These are phyloP conservation scores for Dryoscopus gambensis DNA, from an alignment of 2,113 vertebrate genomes.

Conservation along the genomic window DNA sequence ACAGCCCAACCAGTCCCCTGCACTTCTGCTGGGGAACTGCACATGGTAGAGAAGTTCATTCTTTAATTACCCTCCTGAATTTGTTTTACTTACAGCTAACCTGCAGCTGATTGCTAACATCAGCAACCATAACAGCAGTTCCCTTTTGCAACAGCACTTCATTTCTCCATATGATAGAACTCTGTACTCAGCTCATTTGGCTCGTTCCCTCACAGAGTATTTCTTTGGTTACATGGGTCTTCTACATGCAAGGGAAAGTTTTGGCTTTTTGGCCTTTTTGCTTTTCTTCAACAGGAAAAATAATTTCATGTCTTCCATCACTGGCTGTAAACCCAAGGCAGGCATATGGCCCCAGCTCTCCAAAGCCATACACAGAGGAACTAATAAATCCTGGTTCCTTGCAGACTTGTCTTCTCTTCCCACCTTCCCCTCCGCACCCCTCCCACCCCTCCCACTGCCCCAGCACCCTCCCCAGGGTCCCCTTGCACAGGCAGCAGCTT, in stretches of 20 bases:
- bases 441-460: not conserved
- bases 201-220: not conserved
- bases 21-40: not conserved
- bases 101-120: not conserved
- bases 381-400: slow-evolving; percentile 37
- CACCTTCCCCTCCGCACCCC: not conserved
- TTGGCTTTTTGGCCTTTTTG: not conserved
- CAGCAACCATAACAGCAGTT: not conserved
- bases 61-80: not conserved
- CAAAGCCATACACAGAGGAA: not conserved
- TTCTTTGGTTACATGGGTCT: not conserved
- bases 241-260: not conserved
- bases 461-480: not conserved
- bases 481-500: not conserved
- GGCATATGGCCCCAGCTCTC: not conserved
- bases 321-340: slow-evolving; percentile 2
- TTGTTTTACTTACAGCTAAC: not conserved
- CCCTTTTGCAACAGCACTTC: not conserved
- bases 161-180: not conserved
- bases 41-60: not conserved
- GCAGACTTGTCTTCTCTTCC: slow-evolving; percentile 8
- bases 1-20: not conserved
- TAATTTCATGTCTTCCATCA: slow-evolving; percentile 6
- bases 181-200: not conserved
- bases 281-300: slow-evolving; percentile 14